Evolutionary conservation across 2,888 invertebrate genomes (phyloP), one percentile per base, ranked within the genome.

Genomic region (Brassicogethes aeneus): DNA sequence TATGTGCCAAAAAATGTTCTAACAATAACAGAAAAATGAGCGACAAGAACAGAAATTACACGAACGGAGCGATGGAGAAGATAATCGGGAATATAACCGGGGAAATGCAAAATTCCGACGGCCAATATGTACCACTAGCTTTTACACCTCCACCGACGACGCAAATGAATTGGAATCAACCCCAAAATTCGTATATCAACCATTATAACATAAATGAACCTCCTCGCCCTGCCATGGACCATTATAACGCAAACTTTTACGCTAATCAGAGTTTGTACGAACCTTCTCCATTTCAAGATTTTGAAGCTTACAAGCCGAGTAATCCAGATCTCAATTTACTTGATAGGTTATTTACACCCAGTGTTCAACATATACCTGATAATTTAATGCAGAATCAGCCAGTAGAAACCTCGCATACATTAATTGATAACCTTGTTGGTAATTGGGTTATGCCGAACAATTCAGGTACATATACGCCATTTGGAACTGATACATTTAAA

Each of bases 381-480:
- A 17, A 41, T 12, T 16, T 41, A 12, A 12, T 5, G 3, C 10
- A 32, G 8, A 40, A 43, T 13, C 48, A 52, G 36, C 14, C 50
- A 10, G 50, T 50, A 30, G 52, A 44, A 36, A 41, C 39, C n/a
- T 34, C 35, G 13, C 44, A 48, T 37, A 56, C 59, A 1, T 70
- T 83, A 46, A 74, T 85, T 42, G 82, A 83, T 54, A 82, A 82
- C 65, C 70, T 85, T 33, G 74, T 82, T 39, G 81, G 82, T 7
- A 83, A 83, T 60, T 80, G 82, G 77, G 76, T 54, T 36, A 50
- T 77, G 23, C 81, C 83, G 3, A 82, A 80, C 59, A 79, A 79
- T 17, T 77, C 75, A 39, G 83, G 84, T 12, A 83, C 82, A 5
- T 85, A 83, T 56, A 81, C 80, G 40, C 85, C 83, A 0, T 84